phyloP scores from a whole-genome alignment of 2,113 vertebrate species.

The Meleagris gallopavo region DNA sequence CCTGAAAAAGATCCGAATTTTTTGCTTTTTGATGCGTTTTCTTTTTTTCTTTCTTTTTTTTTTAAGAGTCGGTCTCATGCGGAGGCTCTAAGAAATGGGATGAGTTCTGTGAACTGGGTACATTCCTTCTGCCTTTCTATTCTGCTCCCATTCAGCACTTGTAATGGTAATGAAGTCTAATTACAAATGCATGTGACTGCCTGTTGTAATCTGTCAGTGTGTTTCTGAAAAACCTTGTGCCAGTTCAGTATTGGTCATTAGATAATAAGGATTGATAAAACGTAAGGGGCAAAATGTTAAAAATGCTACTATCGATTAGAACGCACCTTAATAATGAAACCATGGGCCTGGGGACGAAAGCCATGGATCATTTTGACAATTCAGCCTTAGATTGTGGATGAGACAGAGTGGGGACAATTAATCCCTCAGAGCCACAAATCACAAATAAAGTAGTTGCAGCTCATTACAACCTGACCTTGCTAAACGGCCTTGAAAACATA shows the following conservation, averaged over 20 bases:
- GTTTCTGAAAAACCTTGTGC: slow-evolving; percentile 78
- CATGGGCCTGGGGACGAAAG: slow-evolving; percentile 80
- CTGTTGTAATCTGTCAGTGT: slow-evolving; percentile 77
- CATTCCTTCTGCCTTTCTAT: slow-evolving; percentile 50
- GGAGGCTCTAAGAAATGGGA: neutral
- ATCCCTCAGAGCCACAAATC: slow-evolving; percentile 86
- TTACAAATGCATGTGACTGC: slow-evolving; percentile 89
- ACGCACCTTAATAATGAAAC: slow-evolving; percentile 86
- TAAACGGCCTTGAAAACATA: slow-evolving; percentile 83
- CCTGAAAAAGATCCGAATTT: neutral
- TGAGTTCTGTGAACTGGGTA: neutral
- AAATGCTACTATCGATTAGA: slow-evolving; percentile 87
- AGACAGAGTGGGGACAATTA: slow-evolving; percentile 88
- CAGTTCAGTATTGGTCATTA: slow-evolving; percentile 83
- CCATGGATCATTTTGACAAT: slow-evolving; percentile 88
- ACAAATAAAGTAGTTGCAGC: slow-evolving; percentile 87
- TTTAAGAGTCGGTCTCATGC: neutral
- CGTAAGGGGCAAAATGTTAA: slow-evolving; percentile 83
- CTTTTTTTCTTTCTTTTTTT: neutral
- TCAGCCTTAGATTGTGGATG: slow-evolving; percentile 80
- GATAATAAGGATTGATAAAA: slow-evolving; percentile 91
- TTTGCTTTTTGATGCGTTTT: neutral
- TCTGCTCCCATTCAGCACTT: slow-evolving; percentile 79
- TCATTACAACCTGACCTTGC: slow-evolving; percentile 88
- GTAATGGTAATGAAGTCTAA: slow-evolving; percentile 89